A percentile compares a stretch with the other conserved stretches of the same genome.
Evolutionary conservation across 2,888 invertebrate species (phyloP).

Genomic region (Lycocerus yunnanus): DNA sequence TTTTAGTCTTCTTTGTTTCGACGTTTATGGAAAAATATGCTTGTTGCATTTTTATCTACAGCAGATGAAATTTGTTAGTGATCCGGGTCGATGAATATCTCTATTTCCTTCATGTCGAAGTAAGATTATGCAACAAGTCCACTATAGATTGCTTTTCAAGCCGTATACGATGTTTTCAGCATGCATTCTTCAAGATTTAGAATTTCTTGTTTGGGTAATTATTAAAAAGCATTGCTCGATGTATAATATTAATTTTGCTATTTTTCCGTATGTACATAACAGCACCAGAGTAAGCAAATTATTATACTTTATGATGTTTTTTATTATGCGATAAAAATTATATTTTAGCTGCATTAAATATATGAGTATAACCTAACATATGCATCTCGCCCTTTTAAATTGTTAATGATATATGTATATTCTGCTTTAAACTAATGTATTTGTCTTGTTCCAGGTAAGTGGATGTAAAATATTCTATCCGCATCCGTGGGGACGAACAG

Average conservation of each 20-base stretch:
- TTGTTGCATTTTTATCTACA: not conserved
- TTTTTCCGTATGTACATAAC: not conserved
- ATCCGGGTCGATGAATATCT: not conserved
- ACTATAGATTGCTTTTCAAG: not conserved
- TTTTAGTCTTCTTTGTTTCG: not conserved
- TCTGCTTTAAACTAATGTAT: slow-evolving; percentile 38
- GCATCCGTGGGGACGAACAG: slow-evolving; percentile 29
- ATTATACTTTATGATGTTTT: not conserved
- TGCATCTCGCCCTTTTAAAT: slow-evolving; percentile 12
- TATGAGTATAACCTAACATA: slow-evolving; percentile 1
- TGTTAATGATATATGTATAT: slow-evolving; percentile 32
- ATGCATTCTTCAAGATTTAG: not conserved
- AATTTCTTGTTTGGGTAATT: not conserved
- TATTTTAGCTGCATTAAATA: not conserved
- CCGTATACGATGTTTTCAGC: not conserved
- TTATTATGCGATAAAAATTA: not conserved
- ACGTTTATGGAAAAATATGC: not conserved
- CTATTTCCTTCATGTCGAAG: not conserved
- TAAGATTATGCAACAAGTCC: not conserved
- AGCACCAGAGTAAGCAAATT: not conserved
- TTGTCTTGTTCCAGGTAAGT: slow-evolving; percentile 43
- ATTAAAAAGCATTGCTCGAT: not conserved
- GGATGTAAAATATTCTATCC: slow-evolving; percentile 34
- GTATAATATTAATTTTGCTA: not conserved
- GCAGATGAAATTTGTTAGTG: not conserved